A percentile compares a stretch with the other conserved stretches of the same genome.
phyloP scores from a whole-genome alignment of 2,113 vertebrate species.

The Gallinago jamesoni region DNA sequence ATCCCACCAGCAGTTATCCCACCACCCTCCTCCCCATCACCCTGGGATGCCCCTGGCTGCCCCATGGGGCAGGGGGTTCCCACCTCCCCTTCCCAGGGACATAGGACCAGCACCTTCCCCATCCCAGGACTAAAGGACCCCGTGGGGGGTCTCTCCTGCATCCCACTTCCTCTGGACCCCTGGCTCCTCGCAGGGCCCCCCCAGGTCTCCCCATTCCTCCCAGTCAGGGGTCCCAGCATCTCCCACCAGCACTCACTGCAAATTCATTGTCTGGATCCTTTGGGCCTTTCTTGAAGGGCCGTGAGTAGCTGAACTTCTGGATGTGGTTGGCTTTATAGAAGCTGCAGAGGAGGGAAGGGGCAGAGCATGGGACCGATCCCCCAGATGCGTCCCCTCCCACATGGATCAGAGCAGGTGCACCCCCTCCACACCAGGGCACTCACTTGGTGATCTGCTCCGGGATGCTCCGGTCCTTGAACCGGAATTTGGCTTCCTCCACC shows the following conservation, averaged over 20 bases:
- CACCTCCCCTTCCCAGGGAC: not conserved
- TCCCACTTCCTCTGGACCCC: not conserved
- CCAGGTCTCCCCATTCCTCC: not conserved
- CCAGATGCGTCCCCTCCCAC: fast-evolving
- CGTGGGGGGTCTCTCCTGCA: not conserved
- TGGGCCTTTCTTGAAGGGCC: slow-evolving; percentile 62
- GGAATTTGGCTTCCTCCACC: not conserved
- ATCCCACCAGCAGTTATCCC: not conserved
- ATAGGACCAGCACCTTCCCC: not conserved
- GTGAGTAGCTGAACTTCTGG: slow-evolving; percentile 62
- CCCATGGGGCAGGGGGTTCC: fast-evolving
- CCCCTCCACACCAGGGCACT: fast-evolving
- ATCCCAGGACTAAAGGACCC: fast-evolving
- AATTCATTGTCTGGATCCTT: slow-evolving; percentile 66
- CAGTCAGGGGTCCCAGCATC: not conserved
- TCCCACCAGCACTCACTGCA: slow-evolving; percentile 28
- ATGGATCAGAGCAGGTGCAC: fast-evolving
- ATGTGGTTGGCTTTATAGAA: slow-evolving; percentile 65
- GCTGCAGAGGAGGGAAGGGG: not conserved
- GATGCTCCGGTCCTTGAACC: slow-evolving; percentile 41
- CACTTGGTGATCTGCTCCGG: slow-evolving; percentile 66
- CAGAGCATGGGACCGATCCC: not conserved
- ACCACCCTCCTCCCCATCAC: not conserved
- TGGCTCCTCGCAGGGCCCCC: not conserved
- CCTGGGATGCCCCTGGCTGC: not conserved